phyloP scores from a whole-genome alignment of 1,140 invertebrate genomes.

The Temnothorax curvispinosus region DNA sequence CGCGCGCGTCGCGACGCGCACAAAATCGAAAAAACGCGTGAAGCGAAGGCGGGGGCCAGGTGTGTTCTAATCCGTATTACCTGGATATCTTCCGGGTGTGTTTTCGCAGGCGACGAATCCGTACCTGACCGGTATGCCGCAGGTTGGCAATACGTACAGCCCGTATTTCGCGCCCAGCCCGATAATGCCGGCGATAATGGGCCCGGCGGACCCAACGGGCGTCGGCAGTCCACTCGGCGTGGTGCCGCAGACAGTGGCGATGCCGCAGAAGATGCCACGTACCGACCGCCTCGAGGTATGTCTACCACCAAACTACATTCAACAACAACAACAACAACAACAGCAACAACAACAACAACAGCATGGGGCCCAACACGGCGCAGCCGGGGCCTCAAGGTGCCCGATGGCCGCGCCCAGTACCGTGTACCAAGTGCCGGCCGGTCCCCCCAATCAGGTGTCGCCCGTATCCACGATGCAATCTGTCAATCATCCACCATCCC shows the following conservation, averaged over 20 bases:
- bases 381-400: conserved; percentile 81
- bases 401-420: conserved; percentile 82
- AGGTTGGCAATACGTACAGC: conserved; percentile 93
- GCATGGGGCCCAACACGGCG: conserved; percentile 81
- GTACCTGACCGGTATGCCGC: conserved; percentile 94
- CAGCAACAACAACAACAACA: conserved; percentile 79
- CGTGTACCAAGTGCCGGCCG: conserved; percentile 84
- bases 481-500: conserved; percentile 83
- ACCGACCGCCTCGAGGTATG: conserved; percentile 98
- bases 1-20: conserved; percentile 29
- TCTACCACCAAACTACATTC: conserved; percentile 86
- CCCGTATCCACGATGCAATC: conserved; percentile 85
- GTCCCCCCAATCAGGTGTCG: conserved; percentile 85
- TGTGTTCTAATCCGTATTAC: conserved; percentile 68
- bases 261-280: conserved; percentile 96
- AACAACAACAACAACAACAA: conserved; percentile 77
- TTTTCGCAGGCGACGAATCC: conserved; percentile 93
- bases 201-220: conserved; percentile 92
- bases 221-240: conserved; percentile 90
- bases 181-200: conserved; percentile 93
- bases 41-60: conserved; percentile 57
- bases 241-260: conserved; percentile 93
- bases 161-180: conserved; percentile 95
- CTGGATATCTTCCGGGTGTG: conserved; percentile 80
- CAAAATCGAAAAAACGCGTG: conserved; percentile 4